Percentiles rank a stretch among this genome's conserved stretches.
These are phyloP conservation scores for Adoxophyes honmai DNA, from an alignment of 1,140 invertebrate species.

Conservation along the genomic window DNA sequence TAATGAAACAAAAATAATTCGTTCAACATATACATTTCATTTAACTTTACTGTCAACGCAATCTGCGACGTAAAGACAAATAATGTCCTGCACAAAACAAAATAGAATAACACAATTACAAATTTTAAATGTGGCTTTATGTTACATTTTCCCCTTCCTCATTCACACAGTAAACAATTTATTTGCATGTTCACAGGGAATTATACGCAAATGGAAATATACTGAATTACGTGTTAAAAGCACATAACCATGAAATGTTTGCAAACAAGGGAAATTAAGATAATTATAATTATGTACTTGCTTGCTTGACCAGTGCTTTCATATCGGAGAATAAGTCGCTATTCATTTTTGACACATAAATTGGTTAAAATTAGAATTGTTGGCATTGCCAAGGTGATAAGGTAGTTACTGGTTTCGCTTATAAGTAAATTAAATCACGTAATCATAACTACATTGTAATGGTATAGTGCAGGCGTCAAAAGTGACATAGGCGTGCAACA, in stretches of 20 bases:
- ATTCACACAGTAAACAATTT: constrained; percentile 32
- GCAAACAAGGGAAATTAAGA: constrained; percentile 13
- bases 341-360: constrained; percentile 5
- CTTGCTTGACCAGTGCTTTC: constrained; percentile 6
- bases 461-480: too few species aligned
- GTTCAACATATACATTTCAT: background rate
- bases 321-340: background rate
- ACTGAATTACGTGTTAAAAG: constrained; percentile 8
- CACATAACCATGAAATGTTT: constrained; percentile 15
- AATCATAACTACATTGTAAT: too few species aligned
- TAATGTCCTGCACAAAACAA: background rate
- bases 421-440: too few species aligned
- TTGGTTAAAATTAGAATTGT: background rate
- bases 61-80: background rate
- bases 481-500: too few species aligned
- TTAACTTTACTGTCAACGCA: background rate
- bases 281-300: constrained; percentile 12
- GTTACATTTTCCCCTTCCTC: background rate
- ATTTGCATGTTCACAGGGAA: constrained; percentile 45
- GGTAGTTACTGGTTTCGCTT: too few species aligned
- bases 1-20: too few species aligned
- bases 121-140: background rate
- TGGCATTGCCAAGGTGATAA: background rate
- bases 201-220: constrained; percentile 25
- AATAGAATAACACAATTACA: background rate